A percentile compares a stretch with the other conserved stretches of the same genome.
phyloP scores from a whole-genome alignment of 2,888 invertebrate genomes.

The Himalopsyche anomala region DNA sequence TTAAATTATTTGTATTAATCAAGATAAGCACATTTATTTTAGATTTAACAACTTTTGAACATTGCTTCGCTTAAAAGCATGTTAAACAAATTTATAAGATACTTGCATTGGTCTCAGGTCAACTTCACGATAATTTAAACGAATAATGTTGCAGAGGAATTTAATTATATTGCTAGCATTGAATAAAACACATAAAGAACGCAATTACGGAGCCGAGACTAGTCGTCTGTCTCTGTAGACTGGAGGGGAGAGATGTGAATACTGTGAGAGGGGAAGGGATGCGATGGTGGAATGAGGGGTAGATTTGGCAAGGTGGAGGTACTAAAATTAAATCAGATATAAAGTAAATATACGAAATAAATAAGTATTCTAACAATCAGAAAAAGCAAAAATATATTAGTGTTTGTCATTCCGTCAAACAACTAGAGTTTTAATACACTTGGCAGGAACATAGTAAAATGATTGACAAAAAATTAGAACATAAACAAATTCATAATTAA shows the following conservation, averaged over 20 bases:
- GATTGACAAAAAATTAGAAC: too few species aligned
- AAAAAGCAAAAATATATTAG: too few species aligned
- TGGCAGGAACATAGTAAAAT: too few species aligned
- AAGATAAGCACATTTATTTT: too few species aligned
- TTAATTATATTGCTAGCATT: conserved; percentile 15
- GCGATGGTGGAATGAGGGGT: background rate
- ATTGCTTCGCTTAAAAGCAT: background rate
- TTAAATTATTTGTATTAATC: too few species aligned
- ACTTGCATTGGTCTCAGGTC: background rate
- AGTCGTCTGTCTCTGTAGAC: conserved; percentile 23
- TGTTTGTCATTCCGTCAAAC: too few species aligned
- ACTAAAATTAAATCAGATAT: background rate
- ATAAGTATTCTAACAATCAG: too few species aligned
- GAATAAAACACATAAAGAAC: conserved; percentile 47
- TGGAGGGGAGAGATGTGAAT: background rate
- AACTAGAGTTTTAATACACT: too few species aligned
- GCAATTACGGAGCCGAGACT: conserved; percentile 47
- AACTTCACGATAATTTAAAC: background rate
- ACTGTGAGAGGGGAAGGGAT: background rate
- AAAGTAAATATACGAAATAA: too few species aligned
- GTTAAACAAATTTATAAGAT: background rate
- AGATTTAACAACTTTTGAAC: too few species aligned
- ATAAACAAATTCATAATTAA: too few species aligned
- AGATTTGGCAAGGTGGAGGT: background rate
- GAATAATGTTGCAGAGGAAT: conserved; percentile 6